Evolutionary conservation across 1,140 invertebrate genomes (phyloP), one percentile per base, ranked within the genome.

Genomic region (Rhopalosiphum maidis): DNA sequence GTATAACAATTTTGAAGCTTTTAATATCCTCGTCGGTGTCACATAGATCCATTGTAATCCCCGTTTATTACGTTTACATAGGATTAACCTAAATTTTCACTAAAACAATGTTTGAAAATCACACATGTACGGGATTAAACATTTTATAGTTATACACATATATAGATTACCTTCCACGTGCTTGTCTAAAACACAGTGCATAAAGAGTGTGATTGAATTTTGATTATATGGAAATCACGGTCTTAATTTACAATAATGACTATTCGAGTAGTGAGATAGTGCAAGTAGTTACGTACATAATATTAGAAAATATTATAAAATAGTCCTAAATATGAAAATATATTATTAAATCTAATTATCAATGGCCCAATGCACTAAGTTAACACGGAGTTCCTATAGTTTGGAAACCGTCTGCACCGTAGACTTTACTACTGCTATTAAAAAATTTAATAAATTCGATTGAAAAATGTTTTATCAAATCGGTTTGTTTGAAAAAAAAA

Each of bases 21-120:
- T 83, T 41, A 83, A 41, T 83, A 41, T 41, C 60, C 82, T 22
- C 23, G 82, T 83, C 22, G 8, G 35, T 41, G 60, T 35, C 30
- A n/a, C n/a, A 37, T n/a, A 41, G 82, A 83, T 23, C 35, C 8
- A 37, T 35, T 35, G 4, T 83, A 83, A 83, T 83, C 35, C 35
- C 9, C 82, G 82, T 83, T 83, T 83, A 83, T 83, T 83, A 41
- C 35, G 37, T 83, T 83, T 83, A 83, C 82, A 83, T 21, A 41
- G 82, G 82, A 41, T 83, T 83, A 83, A 83, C 82, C 82, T 83
- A 41, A 83, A 41, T 83, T 83, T 83, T 37, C 22, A 83, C 82
- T 83, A 41, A 23, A 41, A 83, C 37, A 83, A 83, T 83, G 25
- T 83, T 83, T 83, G 37, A 35, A 83, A 83, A 83, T 37, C 82